Conservation (phyloP, 2,797 vertebrate genomes). For the Sebastolobus altivelis region DNA sequence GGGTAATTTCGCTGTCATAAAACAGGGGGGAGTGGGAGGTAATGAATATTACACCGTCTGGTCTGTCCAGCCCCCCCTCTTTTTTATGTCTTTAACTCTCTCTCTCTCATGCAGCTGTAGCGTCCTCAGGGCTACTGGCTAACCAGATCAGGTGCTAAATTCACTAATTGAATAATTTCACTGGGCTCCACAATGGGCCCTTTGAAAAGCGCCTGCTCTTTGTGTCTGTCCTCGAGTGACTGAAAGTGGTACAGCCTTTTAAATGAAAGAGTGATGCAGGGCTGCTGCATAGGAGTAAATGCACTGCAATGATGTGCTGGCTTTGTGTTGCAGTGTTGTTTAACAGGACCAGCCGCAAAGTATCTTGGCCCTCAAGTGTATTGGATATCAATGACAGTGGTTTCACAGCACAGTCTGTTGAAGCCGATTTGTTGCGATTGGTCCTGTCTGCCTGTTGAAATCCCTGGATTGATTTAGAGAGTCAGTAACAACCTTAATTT, state of each 20-base stretch:
- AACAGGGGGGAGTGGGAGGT: slow-evolving; percentile 73
- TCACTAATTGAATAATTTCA: slow-evolving; percentile 86
- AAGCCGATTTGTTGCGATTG: slow-evolving; percentile 39
- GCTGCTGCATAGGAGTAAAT: slow-evolving; percentile 59
- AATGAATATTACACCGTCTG: slow-evolving; percentile 81
- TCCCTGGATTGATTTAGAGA: slow-evolving; percentile 33
- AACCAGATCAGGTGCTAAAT: slow-evolving; percentile 86
- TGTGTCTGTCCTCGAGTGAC: slow-evolving; percentile 81
- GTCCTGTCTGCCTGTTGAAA: slow-evolving; percentile 45
- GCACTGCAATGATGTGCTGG: slow-evolving; percentile 45
- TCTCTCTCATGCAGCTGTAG: slow-evolving; percentile 77
- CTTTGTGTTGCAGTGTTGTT: slow-evolving; percentile 63
- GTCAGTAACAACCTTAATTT: slow-evolving; percentile 30
- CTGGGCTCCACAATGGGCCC: slow-evolving; percentile 79
- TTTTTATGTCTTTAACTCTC: slow-evolving; percentile 9
- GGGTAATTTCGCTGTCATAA: slow-evolving; percentile 76
- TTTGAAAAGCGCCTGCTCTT: slow-evolving; percentile 80
- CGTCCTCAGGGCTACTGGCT: slow-evolving; percentile 78
- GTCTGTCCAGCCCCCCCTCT: slow-evolving; percentile 61
- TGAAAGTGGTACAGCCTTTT: slow-evolving; percentile 71
- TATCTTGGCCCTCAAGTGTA: slow-evolving; percentile 48
- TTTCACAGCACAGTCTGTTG: slow-evolving; percentile 33
- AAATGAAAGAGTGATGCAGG: slow-evolving; percentile 55
- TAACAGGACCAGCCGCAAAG: slow-evolving; percentile 45
- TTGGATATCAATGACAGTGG: slow-evolving; percentile 55